Conservation (phyloP, 2,888 invertebrate species). For the Nephrotoma flavescens region DNA sequence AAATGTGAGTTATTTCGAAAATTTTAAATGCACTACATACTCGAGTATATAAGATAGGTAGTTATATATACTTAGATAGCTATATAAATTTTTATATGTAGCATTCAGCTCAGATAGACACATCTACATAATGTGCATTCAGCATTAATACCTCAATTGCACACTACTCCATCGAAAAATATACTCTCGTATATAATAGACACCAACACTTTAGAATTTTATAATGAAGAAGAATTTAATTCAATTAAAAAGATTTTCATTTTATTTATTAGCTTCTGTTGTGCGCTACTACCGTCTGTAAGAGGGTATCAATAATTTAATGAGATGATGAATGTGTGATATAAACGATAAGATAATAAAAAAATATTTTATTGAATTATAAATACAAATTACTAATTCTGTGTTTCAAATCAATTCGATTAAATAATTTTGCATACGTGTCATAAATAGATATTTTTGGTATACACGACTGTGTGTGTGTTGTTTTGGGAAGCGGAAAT, state of each 20-base stretch:
- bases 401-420: not conserved
- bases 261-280: not conserved
- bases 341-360: not conserved
- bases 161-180: not conserved
- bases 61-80: too few relatives aligned
- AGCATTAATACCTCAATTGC: not conserved
- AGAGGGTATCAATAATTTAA: not conserved
- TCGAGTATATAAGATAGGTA: too few relatives aligned
- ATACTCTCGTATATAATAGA: not conserved
- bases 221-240: not conserved
- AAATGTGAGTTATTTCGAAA: too few relatives aligned
- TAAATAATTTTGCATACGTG: not conserved
- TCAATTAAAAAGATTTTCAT: not conserved
- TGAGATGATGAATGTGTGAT: not conserved
- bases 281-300: not conserved
- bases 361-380: not conserved
- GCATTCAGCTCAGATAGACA: not conserved
- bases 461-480: too few relatives aligned
- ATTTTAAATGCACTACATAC: too few relatives aligned
- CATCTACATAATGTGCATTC: not conserved
- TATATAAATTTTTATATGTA: not conserved
- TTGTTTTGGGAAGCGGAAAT: too few relatives aligned
- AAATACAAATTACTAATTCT: not conserved
- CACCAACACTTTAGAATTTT: not conserved
- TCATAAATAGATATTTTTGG: too few relatives aligned